Evolutionary conservation across 2,797 vertebrate genomes (phyloP).

Genomic region (Pitangus sulphuratus): DNA sequence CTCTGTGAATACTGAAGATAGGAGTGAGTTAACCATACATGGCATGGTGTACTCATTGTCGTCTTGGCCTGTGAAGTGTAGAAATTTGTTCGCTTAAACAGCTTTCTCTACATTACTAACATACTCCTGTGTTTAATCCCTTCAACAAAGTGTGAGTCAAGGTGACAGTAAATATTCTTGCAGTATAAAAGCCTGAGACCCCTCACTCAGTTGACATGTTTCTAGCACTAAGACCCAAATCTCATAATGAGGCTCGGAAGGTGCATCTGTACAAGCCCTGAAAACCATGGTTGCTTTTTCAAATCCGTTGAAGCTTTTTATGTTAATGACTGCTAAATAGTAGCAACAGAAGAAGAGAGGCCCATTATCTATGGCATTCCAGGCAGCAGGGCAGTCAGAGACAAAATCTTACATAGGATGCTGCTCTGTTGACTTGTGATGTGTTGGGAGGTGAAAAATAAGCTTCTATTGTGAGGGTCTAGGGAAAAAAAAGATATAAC

Average conservation of each 20-base stretch:
- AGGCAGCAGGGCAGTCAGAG: neutral
- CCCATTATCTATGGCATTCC: neutral
- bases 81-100: neutral
- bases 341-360: neutral
- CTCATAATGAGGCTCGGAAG: neutral
- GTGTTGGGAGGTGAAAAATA: neutral
- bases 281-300: neutral
- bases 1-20: neutral
- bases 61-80: neutral
- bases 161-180: neutral
- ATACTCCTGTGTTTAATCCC: neutral
- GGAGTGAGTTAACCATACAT: neutral
- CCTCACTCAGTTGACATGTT: neutral
- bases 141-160: neutral
- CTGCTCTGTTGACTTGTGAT: neutral
- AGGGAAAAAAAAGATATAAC: neutral
- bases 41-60: neutral
- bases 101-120: neutral
- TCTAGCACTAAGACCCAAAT: neutral
- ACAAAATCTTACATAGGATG: neutral
- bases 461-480: neutral
- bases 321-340: neutral
- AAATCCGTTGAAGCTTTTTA: neutral
- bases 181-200: neutral
- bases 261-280: neutral